phyloP scores from a whole-genome alignment of 2,888 invertebrate species.

The Siphonodentalium dalli region DNA sequence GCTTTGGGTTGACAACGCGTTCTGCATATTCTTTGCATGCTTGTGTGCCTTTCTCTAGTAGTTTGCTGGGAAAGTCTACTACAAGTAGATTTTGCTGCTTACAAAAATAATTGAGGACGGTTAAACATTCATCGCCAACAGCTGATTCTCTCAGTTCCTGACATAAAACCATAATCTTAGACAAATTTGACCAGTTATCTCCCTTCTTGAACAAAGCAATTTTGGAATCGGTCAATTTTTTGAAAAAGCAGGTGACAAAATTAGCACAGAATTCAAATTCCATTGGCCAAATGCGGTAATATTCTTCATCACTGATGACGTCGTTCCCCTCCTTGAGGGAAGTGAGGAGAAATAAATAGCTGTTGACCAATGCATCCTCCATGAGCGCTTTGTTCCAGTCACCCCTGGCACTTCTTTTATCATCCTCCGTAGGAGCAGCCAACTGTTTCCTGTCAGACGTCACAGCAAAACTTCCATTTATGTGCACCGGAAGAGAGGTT shows the following conservation, averaged over 20 bases:
- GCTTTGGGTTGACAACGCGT: slow-evolving; percentile 9
- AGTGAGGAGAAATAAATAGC: slow-evolving; percentile 32
- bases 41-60: too few species aligned
- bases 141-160: slow-evolving; percentile 6
- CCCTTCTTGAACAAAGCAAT: slow-evolving; percentile 22
- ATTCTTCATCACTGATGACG: slow-evolving; percentile 6
- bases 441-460: slow-evolving; percentile 48
- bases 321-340: too few species aligned
- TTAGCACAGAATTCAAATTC: too few species aligned
- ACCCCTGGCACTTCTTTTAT: slow-evolving; percentile 31
- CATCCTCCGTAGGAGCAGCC: slow-evolving; percentile 39
- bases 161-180: slow-evolving; percentile 23
- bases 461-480: slow-evolving; percentile 57
- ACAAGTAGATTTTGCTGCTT: too few species aligned
- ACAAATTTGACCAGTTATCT: slow-evolving; percentile 10
- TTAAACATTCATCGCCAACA: slow-evolving; percentile 14
- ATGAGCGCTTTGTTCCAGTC: slow-evolving; percentile 42
- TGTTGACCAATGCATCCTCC: slow-evolving; percentile 29
- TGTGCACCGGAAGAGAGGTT: slow-evolving; percentile 47
- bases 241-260: too few species aligned
- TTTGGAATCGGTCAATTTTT: slow-evolving; percentile 3
- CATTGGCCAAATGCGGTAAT: slow-evolving; percentile 26
- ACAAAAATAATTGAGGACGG: too few species aligned
- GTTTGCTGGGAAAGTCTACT: too few species aligned
- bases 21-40: too few species aligned